These are phyloP conservation scores for Zophobas morio DNA, from an alignment of 1,140 invertebrate species.

Conservation along the genomic window DNA sequence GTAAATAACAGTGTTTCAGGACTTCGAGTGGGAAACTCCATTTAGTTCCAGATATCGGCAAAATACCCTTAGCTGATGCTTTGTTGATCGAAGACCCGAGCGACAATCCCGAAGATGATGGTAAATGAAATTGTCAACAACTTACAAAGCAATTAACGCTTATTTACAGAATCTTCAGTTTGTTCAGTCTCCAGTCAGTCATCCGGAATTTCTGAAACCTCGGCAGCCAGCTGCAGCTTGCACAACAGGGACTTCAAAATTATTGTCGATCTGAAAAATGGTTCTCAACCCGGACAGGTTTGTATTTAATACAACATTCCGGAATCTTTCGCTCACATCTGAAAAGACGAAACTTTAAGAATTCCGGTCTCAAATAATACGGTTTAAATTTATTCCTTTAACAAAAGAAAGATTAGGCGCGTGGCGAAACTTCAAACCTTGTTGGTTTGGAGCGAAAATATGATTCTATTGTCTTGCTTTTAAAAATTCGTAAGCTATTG, in stretches of 20 bases:
- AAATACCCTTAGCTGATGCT: conserved; percentile 88
- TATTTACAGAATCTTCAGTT: conserved; percentile 71
- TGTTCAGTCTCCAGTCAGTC: conserved; percentile 74
- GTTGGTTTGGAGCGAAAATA: conserved; percentile 5
- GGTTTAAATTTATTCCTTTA: too few relatives aligned
- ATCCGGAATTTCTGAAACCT: conserved; percentile 72
- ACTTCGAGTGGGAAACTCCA: conserved; percentile 89
- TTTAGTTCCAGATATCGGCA: conserved; percentile 85
- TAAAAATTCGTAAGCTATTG: neutral
- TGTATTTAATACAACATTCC: conserved; percentile 53
- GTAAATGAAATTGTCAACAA: conserved; percentile 62
- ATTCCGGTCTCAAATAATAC: too few relatives aligned
- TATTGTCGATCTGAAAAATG: conserved; percentile 81
- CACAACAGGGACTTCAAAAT: conserved; percentile 93
- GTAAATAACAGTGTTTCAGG: conserved; percentile 64
- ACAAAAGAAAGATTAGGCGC: too few relatives aligned
- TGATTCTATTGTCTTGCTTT: neutral
- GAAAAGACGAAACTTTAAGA: neutral
- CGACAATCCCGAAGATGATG: conserved; percentile 77
- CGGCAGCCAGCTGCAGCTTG: conserved; percentile 70
- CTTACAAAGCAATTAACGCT: conserved; percentile 22
- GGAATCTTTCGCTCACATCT: neutral
- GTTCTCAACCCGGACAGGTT: conserved; percentile 72
- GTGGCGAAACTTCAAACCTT: too few relatives aligned
- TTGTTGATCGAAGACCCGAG: conserved; percentile 86